Conservation (phyloP, 2,888 invertebrate species). For the Erynnis tages region DNA sequence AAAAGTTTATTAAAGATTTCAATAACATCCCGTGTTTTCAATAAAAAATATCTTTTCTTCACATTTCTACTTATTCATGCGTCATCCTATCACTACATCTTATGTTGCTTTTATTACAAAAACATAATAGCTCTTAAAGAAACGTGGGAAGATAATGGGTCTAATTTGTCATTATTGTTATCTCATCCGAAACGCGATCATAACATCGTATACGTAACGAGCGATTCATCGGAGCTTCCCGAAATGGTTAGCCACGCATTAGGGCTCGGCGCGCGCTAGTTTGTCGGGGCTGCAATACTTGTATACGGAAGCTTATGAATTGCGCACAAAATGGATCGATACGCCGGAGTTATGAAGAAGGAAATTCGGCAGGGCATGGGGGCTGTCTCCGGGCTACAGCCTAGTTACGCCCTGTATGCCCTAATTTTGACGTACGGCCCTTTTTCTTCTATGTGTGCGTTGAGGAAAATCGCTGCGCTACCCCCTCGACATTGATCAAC, state of each 20-base stretch:
- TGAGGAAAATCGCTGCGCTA: constrained; percentile 37
- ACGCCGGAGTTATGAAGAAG: constrained; percentile 79
- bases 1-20: constrained; percentile 26
- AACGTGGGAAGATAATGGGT: not conserved
- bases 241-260: constrained; percentile 21
- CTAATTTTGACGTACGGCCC: constrained; percentile 74
- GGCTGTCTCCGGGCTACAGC: constrained; percentile 71
- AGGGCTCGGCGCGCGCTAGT: constrained; percentile 32
- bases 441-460: constrained; percentile 56
- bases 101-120: not conserved
- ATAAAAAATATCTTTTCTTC: too few species aligned
- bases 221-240: not conserved
- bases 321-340: constrained; percentile 80
- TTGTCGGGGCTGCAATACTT: constrained; percentile 41
- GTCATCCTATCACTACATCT: too few species aligned
- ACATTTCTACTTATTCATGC: too few species aligned
- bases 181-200: not conserved
- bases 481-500: constrained; percentile 26
- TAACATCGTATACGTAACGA: not conserved
- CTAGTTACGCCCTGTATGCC: constrained; percentile 80
- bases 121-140: not conserved
- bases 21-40: constrained; percentile 12
- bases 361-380: constrained; percentile 77
- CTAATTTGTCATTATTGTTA: not conserved
- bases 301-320: constrained; percentile 63